These are phyloP conservation scores for Pissodes strobi DNA, from an alignment of 1,140 invertebrate species.

Conservation along the genomic window DNA sequence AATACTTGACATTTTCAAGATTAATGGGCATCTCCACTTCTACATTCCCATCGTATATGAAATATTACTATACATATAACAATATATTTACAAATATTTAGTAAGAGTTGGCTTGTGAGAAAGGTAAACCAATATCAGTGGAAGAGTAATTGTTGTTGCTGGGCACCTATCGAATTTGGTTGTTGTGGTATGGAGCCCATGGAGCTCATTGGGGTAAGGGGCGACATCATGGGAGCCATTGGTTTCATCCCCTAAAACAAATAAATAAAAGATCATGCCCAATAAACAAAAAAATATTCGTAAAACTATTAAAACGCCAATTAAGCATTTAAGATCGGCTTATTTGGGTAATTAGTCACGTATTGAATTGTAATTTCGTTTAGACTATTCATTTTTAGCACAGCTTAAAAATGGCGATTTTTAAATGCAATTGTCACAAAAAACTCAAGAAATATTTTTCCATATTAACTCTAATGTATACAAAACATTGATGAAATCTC, in stretches of 20 bases:
- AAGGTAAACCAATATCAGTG: constrained; percentile 39
- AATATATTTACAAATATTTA: constrained; percentile 7
- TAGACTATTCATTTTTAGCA: background rate
- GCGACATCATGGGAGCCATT: constrained; percentile 46
- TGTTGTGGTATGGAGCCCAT: constrained; percentile 43
- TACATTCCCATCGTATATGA: no score
- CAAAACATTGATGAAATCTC: no score
- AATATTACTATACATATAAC: background rate
- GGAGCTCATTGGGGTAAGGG: constrained; percentile 39
- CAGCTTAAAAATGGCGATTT: background rate
- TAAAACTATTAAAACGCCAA: background rate
- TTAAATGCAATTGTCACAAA: background rate
- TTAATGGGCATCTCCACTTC: no score
- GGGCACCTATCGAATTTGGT: constrained; percentile 39
- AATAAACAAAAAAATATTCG: constrained; percentile 1
- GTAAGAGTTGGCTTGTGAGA: background rate
- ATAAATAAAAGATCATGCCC: constrained; percentile 1
- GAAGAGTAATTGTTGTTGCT: constrained; percentile 50
- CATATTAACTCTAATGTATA: no score
- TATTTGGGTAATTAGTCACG: no score
- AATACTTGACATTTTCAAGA: no score
- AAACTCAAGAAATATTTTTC: no score
- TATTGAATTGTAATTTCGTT: background rate
- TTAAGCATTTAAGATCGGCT: no score
- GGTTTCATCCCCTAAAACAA: constrained; percentile 50